Percentiles rank a stretch among this genome's conserved stretches.
Evolutionary conservation across 2,113 vertebrate genomes (phyloP).

Genomic region (Nycticebus coucang): DNA sequence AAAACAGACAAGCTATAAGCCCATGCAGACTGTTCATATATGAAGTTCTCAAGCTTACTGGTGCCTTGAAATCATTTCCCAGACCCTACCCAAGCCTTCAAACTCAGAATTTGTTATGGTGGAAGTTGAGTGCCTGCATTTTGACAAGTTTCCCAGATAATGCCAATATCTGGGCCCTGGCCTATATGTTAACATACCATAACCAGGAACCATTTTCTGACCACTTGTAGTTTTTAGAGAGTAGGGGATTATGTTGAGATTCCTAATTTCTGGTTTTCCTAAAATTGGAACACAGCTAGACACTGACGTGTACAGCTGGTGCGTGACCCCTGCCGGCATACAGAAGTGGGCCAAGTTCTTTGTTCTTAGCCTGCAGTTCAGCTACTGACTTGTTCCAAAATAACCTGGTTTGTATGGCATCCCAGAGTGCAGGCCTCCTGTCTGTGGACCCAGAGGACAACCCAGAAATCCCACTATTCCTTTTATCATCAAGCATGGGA

Average conservation of each 20-base stretch:
- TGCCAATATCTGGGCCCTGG: background rate
- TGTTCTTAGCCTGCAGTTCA: background rate
- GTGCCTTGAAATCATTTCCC: background rate
- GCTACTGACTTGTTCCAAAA: background rate
- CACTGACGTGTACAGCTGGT: background rate
- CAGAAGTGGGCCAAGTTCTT: slow-evolving; percentile 18
- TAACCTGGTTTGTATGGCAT: slow-evolving; percentile 38
- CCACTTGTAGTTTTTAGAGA: background rate
- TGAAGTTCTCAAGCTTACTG: background rate
- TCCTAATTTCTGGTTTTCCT: slow-evolving; percentile 11
- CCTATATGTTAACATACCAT: background rate
- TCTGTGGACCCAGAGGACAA: background rate
- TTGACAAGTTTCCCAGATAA: background rate
- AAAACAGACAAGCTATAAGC: background rate
- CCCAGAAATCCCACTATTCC: slow-evolving; percentile 8
- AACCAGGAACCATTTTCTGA: background rate
- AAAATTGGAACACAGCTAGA: background rate
- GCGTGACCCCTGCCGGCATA: background rate
- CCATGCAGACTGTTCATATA: background rate
- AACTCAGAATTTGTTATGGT: background rate
- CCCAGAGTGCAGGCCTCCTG: background rate
- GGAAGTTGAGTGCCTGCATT: background rate
- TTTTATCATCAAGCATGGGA: slow-evolving; percentile 24
- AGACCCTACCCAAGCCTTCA: background rate
- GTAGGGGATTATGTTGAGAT: background rate